These are phyloP conservation scores for Nanger granti DNA, from an alignment of 2,113 vertebrate species.

Conservation along the genomic window DNA sequence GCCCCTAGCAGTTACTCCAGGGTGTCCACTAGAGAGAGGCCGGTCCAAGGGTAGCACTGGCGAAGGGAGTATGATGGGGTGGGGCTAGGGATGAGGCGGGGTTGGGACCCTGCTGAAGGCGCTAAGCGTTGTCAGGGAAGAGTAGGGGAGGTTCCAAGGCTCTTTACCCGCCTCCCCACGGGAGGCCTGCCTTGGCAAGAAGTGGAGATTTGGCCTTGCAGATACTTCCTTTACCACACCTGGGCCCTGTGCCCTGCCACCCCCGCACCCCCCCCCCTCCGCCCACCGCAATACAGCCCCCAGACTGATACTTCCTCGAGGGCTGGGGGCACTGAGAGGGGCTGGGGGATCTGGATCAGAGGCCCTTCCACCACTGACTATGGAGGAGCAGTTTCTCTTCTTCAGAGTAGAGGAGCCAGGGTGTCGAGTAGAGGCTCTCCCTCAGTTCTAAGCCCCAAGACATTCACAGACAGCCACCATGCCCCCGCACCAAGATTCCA, in stretches of 20 bases:
- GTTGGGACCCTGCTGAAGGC: not conserved
- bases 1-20: not conserved
- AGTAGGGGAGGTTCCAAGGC: not conserved
- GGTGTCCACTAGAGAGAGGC: not conserved
- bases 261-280: too few relatives aligned
- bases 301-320: not conserved
- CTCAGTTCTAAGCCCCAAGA: not conserved
- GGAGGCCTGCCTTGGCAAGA: not conserved
- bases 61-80: accelerated
- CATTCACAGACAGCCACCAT: not conserved
- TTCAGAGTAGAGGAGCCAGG: not conserved
- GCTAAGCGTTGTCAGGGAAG: not conserved
- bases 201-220: not conserved
- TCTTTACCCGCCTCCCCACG: not conserved
- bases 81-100: not conserved
- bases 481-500: not conserved
- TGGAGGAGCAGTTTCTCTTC: not conserved
- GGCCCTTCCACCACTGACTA: not conserved
- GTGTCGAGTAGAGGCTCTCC: not conserved
- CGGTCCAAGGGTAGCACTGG: not conserved
- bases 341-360: not conserved
- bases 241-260: not conserved
- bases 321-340: not conserved
- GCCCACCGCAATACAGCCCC: too few relatives aligned
- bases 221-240: not conserved